Evolutionary conservation across 2,113 vertebrate genomes (phyloP).

Genomic region (Butorides virescens): DNA sequence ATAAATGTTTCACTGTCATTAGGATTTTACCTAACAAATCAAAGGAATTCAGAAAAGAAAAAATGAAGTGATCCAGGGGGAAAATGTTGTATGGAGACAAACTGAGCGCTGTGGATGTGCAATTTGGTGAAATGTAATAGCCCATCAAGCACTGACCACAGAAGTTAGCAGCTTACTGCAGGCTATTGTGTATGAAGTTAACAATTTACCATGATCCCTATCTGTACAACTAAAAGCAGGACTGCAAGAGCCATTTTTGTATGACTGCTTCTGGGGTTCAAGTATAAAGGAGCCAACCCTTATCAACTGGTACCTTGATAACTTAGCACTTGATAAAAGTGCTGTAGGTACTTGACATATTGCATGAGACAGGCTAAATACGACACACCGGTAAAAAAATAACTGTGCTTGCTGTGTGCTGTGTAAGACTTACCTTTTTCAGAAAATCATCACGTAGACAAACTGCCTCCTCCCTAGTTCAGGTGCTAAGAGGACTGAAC

Average conservation of each 20-base stretch:
- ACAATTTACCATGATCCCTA: not conserved
- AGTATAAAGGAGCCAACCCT: not conserved
- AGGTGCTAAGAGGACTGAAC: not conserved
- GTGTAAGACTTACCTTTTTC: not conserved
- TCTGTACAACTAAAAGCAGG: not conserved
- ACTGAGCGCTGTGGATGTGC: not conserved
- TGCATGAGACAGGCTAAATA: not conserved
- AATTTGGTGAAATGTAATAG: not conserved
- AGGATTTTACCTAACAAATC: not conserved
- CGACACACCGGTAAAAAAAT: not conserved
- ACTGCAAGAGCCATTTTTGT: not conserved
- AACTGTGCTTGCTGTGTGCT: not conserved
- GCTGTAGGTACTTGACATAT: not conserved
- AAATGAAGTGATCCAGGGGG: not conserved
- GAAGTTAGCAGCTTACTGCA: not conserved
- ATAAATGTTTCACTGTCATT: not conserved
- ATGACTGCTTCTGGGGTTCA: not conserved
- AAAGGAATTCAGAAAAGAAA: not conserved
- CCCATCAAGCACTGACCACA: not conserved
- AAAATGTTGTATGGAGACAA: not conserved
- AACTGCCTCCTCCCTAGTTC: not conserved
- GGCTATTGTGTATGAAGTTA: not conserved
- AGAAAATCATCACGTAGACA: not conserved
- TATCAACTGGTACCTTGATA: not conserved
- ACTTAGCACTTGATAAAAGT: not conserved